Evolutionary conservation across 2,888 invertebrate species (phyloP).

Genomic region (Drosophila formosana): DNA sequence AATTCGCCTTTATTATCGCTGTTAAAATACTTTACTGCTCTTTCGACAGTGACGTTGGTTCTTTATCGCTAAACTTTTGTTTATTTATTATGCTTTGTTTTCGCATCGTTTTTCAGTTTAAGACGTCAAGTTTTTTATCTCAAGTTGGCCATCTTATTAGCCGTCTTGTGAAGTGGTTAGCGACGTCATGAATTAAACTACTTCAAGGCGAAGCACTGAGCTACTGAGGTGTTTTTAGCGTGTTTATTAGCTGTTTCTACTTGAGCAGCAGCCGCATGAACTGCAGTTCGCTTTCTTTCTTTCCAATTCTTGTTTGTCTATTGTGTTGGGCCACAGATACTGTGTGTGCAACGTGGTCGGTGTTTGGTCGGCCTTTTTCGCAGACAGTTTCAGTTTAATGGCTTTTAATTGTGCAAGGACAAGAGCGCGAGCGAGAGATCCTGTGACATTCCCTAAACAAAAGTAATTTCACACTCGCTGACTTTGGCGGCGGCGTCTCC

Average conservation of each 20-base stretch:
- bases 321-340: constrained; percentile 7
- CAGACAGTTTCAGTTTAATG: constrained; percentile 75
- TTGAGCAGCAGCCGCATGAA: background rate
- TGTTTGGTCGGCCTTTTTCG: constrained; percentile 44
- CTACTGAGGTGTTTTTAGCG: background rate
- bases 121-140: constrained; percentile 55
- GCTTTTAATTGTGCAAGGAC: constrained; percentile 73
- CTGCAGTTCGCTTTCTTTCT: constrained; percentile 8
- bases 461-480: constrained; percentile 83
- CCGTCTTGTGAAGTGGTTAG: constrained; percentile 2
- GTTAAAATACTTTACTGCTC: constrained; percentile 22
- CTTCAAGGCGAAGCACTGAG: constrained; percentile 3
- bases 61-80: constrained; percentile 38
- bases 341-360: constrained; percentile 20
- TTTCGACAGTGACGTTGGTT: constrained; percentile 60
- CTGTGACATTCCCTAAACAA: constrained; percentile 59
- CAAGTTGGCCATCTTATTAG: constrained; percentile 20
- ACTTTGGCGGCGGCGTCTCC: constrained; percentile 53
- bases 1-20: constrained; percentile 19
- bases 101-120: constrained; percentile 19
- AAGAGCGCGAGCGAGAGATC: background rate
- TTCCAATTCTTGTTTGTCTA: constrained; percentile 5
- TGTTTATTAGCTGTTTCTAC: constrained; percentile 19
- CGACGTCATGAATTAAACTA: constrained; percentile 18
- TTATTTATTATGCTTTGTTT: constrained; percentile 48